These are phyloP conservation scores for Drosophila pectinifera DNA, from an alignment of 1,140 invertebrate species.

Conservation along the genomic window DNA sequence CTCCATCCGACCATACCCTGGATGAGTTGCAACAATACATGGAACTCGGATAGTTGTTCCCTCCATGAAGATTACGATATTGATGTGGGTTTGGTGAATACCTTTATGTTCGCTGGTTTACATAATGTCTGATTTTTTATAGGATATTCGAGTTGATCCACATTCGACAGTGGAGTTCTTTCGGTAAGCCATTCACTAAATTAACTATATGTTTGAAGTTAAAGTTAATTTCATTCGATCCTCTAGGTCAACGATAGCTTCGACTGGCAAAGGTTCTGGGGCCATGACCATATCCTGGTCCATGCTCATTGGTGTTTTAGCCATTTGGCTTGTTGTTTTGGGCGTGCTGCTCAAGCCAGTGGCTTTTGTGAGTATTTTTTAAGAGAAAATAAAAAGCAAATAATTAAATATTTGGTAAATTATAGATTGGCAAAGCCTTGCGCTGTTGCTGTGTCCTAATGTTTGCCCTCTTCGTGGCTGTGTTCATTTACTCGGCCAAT, in stretches of 20 bases:
- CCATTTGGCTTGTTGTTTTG: slow-evolving; percentile 63
- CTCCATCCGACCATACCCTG: slow-evolving; percentile 66
- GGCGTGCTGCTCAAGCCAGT: slow-evolving; percentile 58
- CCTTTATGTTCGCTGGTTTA: too few species aligned
- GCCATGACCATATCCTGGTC: slow-evolving; percentile 60
- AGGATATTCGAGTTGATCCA: slow-evolving; percentile 38
- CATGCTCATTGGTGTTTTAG: slow-evolving; percentile 57
- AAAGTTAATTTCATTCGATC: neutral
- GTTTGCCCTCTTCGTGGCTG: slow-evolving; percentile 67
- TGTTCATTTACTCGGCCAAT: slow-evolving; percentile 59
- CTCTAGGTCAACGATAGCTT: slow-evolving; percentile 59
- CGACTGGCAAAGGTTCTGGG: slow-evolving; percentile 38
- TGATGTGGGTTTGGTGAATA: slow-evolving; percentile 34
- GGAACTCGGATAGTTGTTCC: slow-evolving; percentile 76
- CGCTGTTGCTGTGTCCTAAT: slow-evolving; percentile 70
- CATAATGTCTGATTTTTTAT: too few species aligned
- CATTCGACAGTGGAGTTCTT: slow-evolving; percentile 79
- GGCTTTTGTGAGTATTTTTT: slow-evolving; percentile 56
- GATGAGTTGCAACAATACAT: slow-evolving; percentile 79
- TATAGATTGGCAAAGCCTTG: slow-evolving; percentile 72
- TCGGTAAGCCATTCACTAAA: slow-evolving; percentile 37
- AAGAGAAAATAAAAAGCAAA: neutral
- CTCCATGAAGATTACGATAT: slow-evolving; percentile 60
- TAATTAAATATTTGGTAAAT: neutral
- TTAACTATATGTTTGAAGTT: too few species aligned